Conservation (phyloP, 2,888 invertebrate genomes). For the Heliconius sara region DNA sequence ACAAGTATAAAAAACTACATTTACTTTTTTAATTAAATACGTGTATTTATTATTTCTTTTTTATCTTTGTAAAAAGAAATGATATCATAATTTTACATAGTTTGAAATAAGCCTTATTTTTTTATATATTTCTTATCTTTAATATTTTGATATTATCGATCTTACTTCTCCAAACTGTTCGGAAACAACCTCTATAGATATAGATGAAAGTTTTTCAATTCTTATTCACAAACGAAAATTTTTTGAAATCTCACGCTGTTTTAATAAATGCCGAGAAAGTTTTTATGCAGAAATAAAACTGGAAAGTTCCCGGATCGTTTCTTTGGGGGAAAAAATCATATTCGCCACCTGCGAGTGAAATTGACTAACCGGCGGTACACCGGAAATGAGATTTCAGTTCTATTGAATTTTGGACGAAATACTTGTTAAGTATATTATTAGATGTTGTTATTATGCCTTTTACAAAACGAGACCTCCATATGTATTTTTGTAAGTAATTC, state of each 20-base stretch:
- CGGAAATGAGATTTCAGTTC: constrained; percentile 46
- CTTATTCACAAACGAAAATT: constrained; percentile 22
- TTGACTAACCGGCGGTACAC: constrained; percentile 43
- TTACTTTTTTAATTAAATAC: background rate
- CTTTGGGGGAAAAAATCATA: constrained; percentile 41
- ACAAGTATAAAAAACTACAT: background rate
- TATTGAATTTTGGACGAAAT: constrained; percentile 31
- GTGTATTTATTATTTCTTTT: too few species aligned
- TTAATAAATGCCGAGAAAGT: constrained; percentile 38
- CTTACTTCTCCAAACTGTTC: constrained; percentile 17
- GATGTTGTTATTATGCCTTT: constrained; percentile 12
- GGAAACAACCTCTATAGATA: constrained; percentile 22
- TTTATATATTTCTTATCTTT: background rate
- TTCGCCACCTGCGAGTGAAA: constrained; percentile 44
- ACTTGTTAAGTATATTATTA: constrained; percentile 24
- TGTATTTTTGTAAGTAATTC: background rate
- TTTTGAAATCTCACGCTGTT: constrained; percentile 32
- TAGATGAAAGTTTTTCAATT: constrained; percentile 28
- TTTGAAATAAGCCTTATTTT: background rate
- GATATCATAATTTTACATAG: background rate
- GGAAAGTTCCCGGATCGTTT: constrained; percentile 38
- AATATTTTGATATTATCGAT: constrained; percentile 3
- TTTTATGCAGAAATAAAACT: constrained; percentile 43
- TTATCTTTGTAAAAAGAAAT: background rate
- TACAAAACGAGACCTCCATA: background rate